Percentiles rank a stretch among this genome's conserved stretches.
These are phyloP conservation scores for Alouatta palliata DNA, from an alignment of 2,113 vertebrate species.

Conservation along the genomic window DNA sequence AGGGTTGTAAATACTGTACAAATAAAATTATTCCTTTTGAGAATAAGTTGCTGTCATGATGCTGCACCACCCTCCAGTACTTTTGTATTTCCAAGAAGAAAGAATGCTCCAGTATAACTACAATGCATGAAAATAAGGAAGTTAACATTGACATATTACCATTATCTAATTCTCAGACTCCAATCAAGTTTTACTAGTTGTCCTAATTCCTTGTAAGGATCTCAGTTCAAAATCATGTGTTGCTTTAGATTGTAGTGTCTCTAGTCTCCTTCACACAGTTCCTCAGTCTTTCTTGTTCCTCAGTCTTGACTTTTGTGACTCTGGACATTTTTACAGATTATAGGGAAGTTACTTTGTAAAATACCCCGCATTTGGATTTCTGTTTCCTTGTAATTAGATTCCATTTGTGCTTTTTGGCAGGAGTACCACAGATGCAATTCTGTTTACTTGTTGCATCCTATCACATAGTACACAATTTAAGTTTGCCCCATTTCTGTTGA, in stretches of 20 bases:
- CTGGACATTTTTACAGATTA: neutral
- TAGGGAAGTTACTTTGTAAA: neutral
- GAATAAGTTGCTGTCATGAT: slow-evolving; percentile 12
- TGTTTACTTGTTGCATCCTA: neutral
- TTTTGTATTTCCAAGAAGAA: slow-evolving; percentile 24
- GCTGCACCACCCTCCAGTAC: neutral
- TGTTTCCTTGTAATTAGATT: neutral
- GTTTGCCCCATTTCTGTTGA: neutral
- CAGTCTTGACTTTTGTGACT: neutral
- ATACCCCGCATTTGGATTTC: neutral
- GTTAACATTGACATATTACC: neutral
- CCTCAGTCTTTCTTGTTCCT: neutral
- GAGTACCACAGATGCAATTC: neutral
- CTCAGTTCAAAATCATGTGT: neutral
- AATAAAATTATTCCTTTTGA: slow-evolving; percentile 26
- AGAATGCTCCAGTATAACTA: neutral
- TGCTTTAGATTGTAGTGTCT: neutral
- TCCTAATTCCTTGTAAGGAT: neutral
- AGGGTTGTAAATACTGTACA: slow-evolving; percentile 36
- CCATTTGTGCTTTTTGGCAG: neutral
- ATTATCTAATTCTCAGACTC: neutral
- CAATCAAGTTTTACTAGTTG: neutral
- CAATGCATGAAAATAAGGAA: neutral
- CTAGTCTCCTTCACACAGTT: neutral
- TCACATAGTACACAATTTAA: neutral